phyloP scores from a whole-genome alignment of 2,113 vertebrate species.

The Physeter macrocephalus region DNA sequence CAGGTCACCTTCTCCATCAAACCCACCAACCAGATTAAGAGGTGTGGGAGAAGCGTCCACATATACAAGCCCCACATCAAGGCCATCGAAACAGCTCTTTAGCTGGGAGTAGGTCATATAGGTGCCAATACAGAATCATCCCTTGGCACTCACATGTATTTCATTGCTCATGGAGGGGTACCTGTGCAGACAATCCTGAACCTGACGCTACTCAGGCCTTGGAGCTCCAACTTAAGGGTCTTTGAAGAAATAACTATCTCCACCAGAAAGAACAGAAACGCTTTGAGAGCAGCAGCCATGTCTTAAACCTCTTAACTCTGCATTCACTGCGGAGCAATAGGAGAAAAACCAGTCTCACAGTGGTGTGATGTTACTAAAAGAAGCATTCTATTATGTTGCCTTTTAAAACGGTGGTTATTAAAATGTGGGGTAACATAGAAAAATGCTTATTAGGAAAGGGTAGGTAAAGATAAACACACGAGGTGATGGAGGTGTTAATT shows the following conservation, averaged over 20 bases:
- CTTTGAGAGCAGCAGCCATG: neutral
- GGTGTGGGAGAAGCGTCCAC: neutral
- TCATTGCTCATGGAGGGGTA: neutral
- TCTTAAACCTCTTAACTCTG: neutral
- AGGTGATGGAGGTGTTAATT: neutral
- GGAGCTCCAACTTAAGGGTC: neutral
- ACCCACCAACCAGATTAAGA: conserved; percentile 57
- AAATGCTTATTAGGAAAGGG: conserved; percentile 11
- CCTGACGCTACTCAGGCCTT: neutral
- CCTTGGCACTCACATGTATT: neutral
- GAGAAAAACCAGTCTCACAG: neutral
- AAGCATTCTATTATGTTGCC: neutral
- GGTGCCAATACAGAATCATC: neutral
- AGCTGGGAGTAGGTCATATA: neutral
- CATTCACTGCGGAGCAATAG: neutral
- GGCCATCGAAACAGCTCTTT: conserved; percentile 19
- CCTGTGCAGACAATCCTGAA: neutral
- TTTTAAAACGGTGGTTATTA: conserved; percentile 15
- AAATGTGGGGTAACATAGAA: neutral
- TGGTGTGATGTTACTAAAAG: neutral
- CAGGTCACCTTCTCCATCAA: conserved; percentile 24
- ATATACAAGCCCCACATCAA: conserved; percentile 45
- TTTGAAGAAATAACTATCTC: neutral
- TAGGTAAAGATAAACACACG: neutral
- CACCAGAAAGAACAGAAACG: neutral